Evolutionary conservation across 2,797 vertebrate genomes (phyloP).

Genomic region (Phyllotis vaccarum): DNA sequence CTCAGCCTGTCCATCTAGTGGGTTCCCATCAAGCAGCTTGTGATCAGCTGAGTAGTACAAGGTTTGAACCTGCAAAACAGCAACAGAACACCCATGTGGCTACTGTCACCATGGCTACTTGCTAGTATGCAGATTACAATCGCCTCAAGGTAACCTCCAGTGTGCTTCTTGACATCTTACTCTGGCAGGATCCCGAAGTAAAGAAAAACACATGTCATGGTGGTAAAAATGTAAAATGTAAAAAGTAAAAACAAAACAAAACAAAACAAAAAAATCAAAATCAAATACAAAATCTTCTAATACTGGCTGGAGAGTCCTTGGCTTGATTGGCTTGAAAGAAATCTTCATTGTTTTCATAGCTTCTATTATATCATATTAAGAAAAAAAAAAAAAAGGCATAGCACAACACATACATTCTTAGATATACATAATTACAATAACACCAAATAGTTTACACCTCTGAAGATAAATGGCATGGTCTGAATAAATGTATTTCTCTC

Average conservation of each 20-base stretch:
- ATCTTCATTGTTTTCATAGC: slow-evolving; percentile 88
- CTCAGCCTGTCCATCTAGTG: slow-evolving; percentile 98
- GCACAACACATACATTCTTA: slow-evolving; percentile 85
- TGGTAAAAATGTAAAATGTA: slow-evolving; percentile 78
- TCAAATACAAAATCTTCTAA: slow-evolving; percentile 85
- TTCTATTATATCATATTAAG: slow-evolving; percentile 85
- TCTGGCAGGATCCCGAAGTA: slow-evolving; percentile 87
- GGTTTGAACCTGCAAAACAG: slow-evolving; percentile 99
- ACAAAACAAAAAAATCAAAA: slow-evolving; percentile 54
- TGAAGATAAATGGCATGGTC: slow-evolving; percentile 83
- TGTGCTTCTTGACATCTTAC: slow-evolving; percentile 85
- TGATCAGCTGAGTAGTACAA: slow-evolving; percentile 99
- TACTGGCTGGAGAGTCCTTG: slow-evolving; percentile 84
- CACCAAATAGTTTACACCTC: slow-evolving; percentile 79
- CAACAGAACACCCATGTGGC: slow-evolving; percentile 99
- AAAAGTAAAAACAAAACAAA: slow-evolving; percentile 62
- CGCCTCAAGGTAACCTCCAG: slow-evolving; percentile 85
- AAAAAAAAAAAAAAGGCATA: slow-evolving; percentile 82
- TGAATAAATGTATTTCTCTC: slow-evolving; percentile 83
- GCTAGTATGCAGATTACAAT: slow-evolving; percentile 85
- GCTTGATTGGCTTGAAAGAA: slow-evolving; percentile 87
- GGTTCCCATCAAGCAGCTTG: slow-evolving; percentile 99
- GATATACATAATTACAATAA: slow-evolving; percentile 86
- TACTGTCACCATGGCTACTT: slow-evolving; percentile 93
- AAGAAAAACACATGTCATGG: slow-evolving; percentile 89